Base-by-base conservation (phyloP, 2,113 vertebrate genomes). In the Microcebus tavaratra region DNA sequence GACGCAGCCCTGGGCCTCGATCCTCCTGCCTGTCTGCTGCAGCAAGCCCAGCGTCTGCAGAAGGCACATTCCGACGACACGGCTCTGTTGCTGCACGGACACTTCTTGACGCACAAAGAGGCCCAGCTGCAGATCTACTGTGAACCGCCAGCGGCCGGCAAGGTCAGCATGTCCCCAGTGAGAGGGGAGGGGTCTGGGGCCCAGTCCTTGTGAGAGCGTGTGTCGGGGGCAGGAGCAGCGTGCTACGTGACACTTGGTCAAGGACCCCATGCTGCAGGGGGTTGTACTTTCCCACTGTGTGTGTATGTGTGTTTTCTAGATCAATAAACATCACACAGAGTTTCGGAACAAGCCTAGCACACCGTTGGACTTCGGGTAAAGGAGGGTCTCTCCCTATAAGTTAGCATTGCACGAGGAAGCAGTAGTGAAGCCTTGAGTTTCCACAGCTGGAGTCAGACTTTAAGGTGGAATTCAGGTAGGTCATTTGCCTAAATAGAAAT, bases 201-300 rank as follows among this genome's bases (percentile, higher is more conserved):
- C 42, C 3, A 2, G 2, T 53, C 36, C 6, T 72, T 18, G 0
- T 31, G 14, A 18, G 29, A 10, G 39, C 5, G 4, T n/a, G 18
- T 10, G 4, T 14, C 23, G 0, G 3, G 27, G 8, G 6, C 1
- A 5, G 0, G 3, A 5, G 13, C 13, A 10, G 53, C 29, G n/a
- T 27, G 23, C 2, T 9, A 57, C 39, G 25, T 1, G 1, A 12
- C 39, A 15, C 2, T 9, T 39, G 11, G 1, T 8, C 9, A 18
- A 3, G 13, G 23, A 15, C 27, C 61, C 29, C 29, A 2, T 36
- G n/a, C 21, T 17, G 5, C 17, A 5, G 13, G 13, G 34, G 13
- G 27, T 3, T 4, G 45, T 14, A 23, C 18, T 39, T 76, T 42
- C 53, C 34, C n/a, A 3, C 13, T 9, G 29, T 53, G 61, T 45